Evolutionary conservation across 2,113 vertebrate genomes (phyloP).

Genomic region (Spheniscus mendiculus): DNA sequence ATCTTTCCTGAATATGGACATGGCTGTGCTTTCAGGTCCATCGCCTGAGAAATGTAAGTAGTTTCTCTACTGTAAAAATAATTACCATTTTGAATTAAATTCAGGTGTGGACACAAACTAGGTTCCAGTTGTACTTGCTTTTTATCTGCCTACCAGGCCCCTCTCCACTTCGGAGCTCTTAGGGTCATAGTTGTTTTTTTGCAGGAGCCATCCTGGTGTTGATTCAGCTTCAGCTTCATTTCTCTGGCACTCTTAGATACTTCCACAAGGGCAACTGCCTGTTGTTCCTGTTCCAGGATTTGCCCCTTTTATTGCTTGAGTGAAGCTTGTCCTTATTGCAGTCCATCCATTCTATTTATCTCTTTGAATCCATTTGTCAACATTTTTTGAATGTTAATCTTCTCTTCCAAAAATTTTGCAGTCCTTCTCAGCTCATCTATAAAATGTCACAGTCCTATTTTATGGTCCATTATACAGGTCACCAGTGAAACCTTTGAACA

Average conservation of each 20-base stretch:
- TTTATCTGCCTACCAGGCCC: neutral
- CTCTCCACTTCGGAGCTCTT: neutral
- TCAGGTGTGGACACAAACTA: neutral
- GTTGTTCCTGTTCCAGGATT: neutral
- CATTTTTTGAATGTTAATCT: neutral
- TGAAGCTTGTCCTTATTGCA: neutral
- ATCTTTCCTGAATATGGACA: neutral
- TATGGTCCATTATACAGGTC: neutral
- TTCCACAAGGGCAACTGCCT: neutral
- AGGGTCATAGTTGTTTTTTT: neutral
- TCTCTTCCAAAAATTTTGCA: neutral
- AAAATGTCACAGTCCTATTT: slow-evolving; percentile 1
- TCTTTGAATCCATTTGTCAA: neutral
- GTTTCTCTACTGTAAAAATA: neutral
- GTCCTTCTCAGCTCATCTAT: neutral
- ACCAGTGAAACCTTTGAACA: neutral
- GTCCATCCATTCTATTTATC: neutral
- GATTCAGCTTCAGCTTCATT: neutral
- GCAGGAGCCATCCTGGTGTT: neutral
- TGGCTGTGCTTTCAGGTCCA: neutral
- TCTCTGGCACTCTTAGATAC: neutral
- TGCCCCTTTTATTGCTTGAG: neutral
- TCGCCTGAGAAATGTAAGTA: neutral
- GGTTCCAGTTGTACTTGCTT: neutral
- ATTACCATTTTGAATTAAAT: neutral